Base-by-base conservation (phyloP, 2,888 invertebrate species). In the Vesta saturnalis region DNA sequence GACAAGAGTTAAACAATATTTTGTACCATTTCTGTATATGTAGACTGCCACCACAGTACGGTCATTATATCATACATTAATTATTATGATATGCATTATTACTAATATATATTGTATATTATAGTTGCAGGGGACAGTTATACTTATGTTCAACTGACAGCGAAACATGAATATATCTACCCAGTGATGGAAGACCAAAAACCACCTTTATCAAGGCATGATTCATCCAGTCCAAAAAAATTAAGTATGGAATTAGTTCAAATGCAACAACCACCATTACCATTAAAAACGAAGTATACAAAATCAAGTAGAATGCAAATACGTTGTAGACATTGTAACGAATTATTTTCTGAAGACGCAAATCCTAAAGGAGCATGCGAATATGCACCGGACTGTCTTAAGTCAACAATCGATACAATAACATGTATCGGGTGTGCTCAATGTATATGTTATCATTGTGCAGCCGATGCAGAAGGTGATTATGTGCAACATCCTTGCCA, bases 391-490 rank as follows among this genome's bases (percentile, higher is more conserved):
- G 96, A 97, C 85, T 89, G 90, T 78, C 90, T 92, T 80, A 89
- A 89, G 74, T 87, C 91, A 21, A 92, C 94, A 78, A 92, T 97
- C 77, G 92, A 96, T 82, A 87, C 89, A 64, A 89, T 94, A 54
- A 90, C 94, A 56, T 96, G 97, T 82, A 91, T 97, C 79, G 80
- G 78, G 10, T 89, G 91, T 74, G 95, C 96, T 15, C 92, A 92
- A 85, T 93, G 95, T 78, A 90, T 96, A 90, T 87, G 96, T 79
- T 97, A 96, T 86, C 96, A 97, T 86, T 97, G 97, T 84, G 93
- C 95, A 90, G 89, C 94, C 73, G 95, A 96, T 84, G 89, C 93
- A 1, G 96, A 96, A 81, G 96, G 95, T 0, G 95, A 96, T 77
- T 93, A 92, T 82, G 89, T 90, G 61, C 89, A 91, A 80, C 94